These are phyloP conservation scores for Leptopilina clavipes DNA, from an alignment of 1,140 invertebrate genomes.

Conservation along the genomic window DNA sequence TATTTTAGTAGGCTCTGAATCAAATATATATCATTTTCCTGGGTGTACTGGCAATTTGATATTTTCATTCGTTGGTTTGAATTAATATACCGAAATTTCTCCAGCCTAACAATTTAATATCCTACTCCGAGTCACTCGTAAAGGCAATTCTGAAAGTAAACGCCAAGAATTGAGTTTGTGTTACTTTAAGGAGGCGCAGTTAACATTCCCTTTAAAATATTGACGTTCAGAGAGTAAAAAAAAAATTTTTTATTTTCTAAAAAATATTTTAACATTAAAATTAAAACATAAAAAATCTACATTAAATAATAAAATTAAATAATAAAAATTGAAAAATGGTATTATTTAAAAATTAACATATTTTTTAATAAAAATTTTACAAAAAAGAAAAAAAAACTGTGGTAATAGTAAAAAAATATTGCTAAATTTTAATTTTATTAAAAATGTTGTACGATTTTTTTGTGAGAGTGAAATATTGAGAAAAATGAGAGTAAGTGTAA, in stretches of 20 bases:
- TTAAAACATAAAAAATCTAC: too few species aligned
- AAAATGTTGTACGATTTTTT: background rate
- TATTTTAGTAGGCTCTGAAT: too few species aligned
- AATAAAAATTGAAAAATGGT: too few species aligned
- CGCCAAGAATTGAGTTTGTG: conserved; percentile 15
- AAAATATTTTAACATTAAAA: background rate
- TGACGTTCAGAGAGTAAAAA: background rate
- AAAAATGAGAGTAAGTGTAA: background rate
- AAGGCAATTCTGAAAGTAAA: background rate
- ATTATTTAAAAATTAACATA: too few species aligned
- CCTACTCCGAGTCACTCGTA: background rate
- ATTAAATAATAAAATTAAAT: too few species aligned
- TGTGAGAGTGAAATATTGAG: background rate
- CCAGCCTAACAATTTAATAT: background rate
- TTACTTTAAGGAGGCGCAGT: conserved; percentile 24
- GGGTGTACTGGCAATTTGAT: background rate
- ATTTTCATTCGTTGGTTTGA: background rate
- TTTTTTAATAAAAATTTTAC: too few species aligned
- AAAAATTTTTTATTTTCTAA: background rate
- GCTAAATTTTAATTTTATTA: too few species aligned
- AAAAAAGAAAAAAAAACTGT: too few species aligned
- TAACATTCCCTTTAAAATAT: conserved; percentile 29
- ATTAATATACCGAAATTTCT: background rate
- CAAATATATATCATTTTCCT: too few species aligned
- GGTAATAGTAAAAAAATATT: too few species aligned